A percentile compares a stretch with the other conserved stretches of the same genome.
Evolutionary conservation across 2,113 vertebrate genomes (phyloP).

Genomic region (Bettongia penicillata): DNA sequence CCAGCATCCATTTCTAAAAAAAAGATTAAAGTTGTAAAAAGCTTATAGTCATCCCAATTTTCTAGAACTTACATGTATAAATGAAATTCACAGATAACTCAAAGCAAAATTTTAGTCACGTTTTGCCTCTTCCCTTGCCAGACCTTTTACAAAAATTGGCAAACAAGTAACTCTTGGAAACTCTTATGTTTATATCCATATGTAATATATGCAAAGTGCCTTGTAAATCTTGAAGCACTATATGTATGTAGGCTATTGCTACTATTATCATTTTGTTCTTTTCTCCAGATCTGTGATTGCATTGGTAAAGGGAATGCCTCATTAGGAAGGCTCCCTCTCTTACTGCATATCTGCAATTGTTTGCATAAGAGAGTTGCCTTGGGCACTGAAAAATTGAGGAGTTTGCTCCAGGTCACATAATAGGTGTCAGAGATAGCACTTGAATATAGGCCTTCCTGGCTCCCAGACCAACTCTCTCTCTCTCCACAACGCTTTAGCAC

Average conservation of each 20-base stretch:
- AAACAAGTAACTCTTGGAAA: constrained; percentile 14
- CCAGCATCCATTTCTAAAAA: not conserved
- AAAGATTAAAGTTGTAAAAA: constrained; percentile 4
- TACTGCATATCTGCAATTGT: not conserved
- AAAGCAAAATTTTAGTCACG: not conserved
- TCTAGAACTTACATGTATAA: not conserved
- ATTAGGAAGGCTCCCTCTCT: not conserved
- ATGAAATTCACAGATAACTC: not conserved
- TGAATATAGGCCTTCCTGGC: not conserved
- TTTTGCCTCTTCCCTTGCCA: not conserved
- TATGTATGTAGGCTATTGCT: not conserved
- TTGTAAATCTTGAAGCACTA: not conserved
- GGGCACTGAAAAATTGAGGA: not conserved
- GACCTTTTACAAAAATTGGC: not conserved
- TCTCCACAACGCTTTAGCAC: not conserved
- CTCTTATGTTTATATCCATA: not conserved
- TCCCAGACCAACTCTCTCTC: not conserved
- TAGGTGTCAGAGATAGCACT: not conserved
- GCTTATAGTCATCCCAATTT: constrained; percentile 9
- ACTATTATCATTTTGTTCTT: not conserved
- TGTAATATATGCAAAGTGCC: not conserved
- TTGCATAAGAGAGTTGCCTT: not conserved
- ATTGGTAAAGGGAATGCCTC: not conserved
- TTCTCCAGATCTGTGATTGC: not conserved
- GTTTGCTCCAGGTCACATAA: not conserved